Conservation (phyloP, 2,113 vertebrate genomes). For the Ctenodactylus gundi region DNA sequence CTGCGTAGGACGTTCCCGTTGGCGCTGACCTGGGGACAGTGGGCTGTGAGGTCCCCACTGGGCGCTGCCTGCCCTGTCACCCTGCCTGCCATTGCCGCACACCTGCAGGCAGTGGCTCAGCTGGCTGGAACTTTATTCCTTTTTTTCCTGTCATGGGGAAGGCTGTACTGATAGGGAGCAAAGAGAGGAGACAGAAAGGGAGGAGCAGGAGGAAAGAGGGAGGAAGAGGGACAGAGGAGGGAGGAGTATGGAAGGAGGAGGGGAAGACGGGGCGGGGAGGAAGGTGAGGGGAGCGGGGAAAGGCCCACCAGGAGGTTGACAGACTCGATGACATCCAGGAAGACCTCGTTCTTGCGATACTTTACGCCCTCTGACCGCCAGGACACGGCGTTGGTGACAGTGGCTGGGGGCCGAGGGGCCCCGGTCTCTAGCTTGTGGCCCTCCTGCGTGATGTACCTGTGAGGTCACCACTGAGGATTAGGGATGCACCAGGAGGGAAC, state of each 20-base stretch:
- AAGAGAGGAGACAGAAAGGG: no score
- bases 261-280: no score
- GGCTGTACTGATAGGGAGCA: no score
- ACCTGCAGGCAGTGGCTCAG: no score
- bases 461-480: background rate
- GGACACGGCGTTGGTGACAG: conserved; percentile 97
- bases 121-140: no score
- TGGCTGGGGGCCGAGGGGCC: conserved; percentile 97
- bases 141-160: no score
- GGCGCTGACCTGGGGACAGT: conserved; percentile 91
- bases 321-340: conserved; percentile 98
- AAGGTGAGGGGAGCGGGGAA: background rate
- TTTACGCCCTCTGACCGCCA: conserved; percentile 99
- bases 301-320: conserved; percentile 97
- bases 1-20: conserved; percentile 96
- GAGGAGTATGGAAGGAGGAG: no score
- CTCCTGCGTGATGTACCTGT: conserved; percentile 98
- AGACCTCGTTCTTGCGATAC: conserved; percentile 99
- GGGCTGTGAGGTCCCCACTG: fast-evolving
- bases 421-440: conserved; percentile 99
- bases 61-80: background rate
- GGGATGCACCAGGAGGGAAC: no score
- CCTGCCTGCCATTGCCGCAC: no score
- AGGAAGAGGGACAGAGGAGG: no score
- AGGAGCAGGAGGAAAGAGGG: no score